These are phyloP conservation scores for Notolabrus celidotus DNA, from an alignment of 2,797 vertebrate genomes.

Conservation along the genomic window DNA sequence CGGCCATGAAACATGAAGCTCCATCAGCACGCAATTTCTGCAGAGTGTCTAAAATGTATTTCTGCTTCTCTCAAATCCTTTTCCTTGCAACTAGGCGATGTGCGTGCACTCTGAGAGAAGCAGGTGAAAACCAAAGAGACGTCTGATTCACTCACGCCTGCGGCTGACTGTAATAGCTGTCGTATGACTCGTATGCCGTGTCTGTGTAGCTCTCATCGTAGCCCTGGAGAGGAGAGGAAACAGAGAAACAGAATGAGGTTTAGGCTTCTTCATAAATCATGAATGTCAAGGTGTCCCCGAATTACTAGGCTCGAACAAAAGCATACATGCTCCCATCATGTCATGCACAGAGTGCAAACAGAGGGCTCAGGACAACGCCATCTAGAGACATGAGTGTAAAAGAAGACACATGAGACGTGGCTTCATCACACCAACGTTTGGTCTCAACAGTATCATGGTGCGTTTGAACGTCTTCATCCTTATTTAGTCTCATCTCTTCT, in stretches of 20 bases:
- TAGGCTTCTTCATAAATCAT: conserved; percentile 59
- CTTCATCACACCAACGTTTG: background rate
- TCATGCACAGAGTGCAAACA: conserved; percentile 30
- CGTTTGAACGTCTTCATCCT: conserved; percentile 84
- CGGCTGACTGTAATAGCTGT: conserved; percentile 96
- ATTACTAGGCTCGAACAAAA: conserved; percentile 43
- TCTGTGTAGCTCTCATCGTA: conserved; percentile 96
- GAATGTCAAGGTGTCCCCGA: conserved; percentile 69
- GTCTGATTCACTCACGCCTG: conserved; percentile 91
- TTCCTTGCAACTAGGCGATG: conserved; percentile 11
- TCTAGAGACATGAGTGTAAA: background rate
- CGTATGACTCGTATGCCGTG: conserved; percentile 94
- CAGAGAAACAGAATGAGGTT: conserved; percentile 43
- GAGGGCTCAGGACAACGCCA: conserved; percentile 7
- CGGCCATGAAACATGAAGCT: conserved; percentile 31
- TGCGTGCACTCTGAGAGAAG: conserved; percentile 33
- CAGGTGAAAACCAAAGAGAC: conserved; percentile 59
- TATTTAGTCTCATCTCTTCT: too few relatives aligned
- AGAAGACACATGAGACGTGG: too few relatives aligned
- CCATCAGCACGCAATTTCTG: conserved; percentile 27
- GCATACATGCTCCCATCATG: conserved; percentile 28
- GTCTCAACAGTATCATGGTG: background rate
- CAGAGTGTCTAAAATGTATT: conserved; percentile 37
- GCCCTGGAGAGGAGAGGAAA: conserved; percentile 81
- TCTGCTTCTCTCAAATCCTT: conserved; percentile 33